These are phyloP conservation scores for Machimus rusticus DNA, from an alignment of 2,888 invertebrate species.

Conservation along the genomic window DNA sequence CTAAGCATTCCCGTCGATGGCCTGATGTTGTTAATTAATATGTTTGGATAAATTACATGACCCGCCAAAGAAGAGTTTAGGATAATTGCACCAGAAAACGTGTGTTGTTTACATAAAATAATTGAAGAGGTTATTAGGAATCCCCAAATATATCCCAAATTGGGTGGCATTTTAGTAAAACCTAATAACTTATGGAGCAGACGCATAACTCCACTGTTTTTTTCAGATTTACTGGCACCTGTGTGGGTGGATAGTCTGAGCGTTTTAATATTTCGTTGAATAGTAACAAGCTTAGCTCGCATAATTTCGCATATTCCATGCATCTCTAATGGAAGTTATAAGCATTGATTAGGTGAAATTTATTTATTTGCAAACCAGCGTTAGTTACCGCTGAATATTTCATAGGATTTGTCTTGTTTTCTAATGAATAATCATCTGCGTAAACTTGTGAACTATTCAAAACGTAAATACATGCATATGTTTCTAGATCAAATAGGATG, in stretches of 20 bases:
- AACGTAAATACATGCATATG: neutral
- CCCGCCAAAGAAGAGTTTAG: neutral
- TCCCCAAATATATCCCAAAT: neutral
- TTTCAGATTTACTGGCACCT: neutral
- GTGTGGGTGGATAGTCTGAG: no score
- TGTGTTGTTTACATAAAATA: neutral
- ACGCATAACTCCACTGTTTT: neutral
- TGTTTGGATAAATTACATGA: neutral
- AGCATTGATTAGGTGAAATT: neutral
- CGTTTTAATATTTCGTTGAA: neutral
- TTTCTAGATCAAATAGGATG: neutral
- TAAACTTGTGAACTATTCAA: neutral
- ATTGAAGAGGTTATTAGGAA: neutral
- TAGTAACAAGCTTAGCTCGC: neutral
- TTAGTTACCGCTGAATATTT: neutral
- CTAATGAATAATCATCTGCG: neutral
- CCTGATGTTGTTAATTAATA: neutral
- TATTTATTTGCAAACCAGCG: neutral
- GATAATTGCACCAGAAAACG: neutral
- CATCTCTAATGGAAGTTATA: neutral
- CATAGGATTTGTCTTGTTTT: neutral
- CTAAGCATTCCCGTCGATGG: neutral
- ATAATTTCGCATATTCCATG: neutral
- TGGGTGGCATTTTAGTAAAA: neutral
- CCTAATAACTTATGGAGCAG: neutral